Conservation (phyloP, 2,888 invertebrate species). For the Limnephilus marmoratus region DNA sequence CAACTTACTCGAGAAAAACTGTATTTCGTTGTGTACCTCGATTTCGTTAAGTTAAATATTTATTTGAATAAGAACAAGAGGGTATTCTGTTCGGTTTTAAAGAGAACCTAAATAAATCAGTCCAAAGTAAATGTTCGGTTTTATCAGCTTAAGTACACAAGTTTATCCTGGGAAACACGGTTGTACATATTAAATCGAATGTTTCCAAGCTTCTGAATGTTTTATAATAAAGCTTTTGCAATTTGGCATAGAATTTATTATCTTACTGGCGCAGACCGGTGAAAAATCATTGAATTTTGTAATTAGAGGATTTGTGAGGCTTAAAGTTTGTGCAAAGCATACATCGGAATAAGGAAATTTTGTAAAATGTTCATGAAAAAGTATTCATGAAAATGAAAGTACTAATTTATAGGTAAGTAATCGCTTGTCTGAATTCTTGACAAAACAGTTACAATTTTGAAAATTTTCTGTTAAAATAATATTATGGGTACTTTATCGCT, state of each 20-base stretch:
- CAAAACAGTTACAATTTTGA: no score
- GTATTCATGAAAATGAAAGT: no score
- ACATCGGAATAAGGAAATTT: no score
- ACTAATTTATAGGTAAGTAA: no score
- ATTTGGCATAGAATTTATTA: neutral
- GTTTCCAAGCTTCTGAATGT: neutral
- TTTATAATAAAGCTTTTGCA: neutral
- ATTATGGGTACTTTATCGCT: no score
- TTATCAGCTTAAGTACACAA: neutral
- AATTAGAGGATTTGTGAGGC: no score
- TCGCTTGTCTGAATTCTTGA: no score
- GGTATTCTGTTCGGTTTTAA: neutral
- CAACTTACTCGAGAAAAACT: no score
- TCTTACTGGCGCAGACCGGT: neutral
- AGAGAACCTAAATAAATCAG: neutral
- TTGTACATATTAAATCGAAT: neutral
- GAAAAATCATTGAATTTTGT: no score
- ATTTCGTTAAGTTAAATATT: neutral
- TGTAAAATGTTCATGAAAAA: no score
- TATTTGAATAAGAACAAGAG: neutral
- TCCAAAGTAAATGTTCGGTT: neutral
- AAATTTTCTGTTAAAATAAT: no score
- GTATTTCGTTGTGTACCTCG: neutral
- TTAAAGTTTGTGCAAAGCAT: no score
- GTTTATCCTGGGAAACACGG: neutral